Base-by-base conservation (phyloP, 2,797 vertebrate species). In the Sarcoramphus papa region DNA sequence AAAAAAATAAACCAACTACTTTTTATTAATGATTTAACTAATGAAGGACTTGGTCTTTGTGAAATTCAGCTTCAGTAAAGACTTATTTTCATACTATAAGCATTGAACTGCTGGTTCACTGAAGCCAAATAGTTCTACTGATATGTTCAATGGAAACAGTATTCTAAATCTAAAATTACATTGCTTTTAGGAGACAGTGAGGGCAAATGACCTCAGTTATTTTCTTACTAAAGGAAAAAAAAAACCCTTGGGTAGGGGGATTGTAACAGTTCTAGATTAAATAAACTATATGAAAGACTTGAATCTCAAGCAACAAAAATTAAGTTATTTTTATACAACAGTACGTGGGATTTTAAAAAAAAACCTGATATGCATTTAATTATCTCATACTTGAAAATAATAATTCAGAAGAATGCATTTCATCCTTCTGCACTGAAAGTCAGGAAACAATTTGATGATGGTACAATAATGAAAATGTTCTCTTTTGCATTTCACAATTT, bases 381-480 rank as follows among this genome's bases (percentile, higher is more conserved):
- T 59, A 81, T 57, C 11, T 80, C 40, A 60, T 33, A 78, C 27
- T 41, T n/a, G 16, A 75, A 85, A 79, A 88, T 6, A 85, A 59
- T 30, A 91, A 81, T 45, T 90, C 56, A 93, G 65, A 88, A 92
- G 54, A 85, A 87, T 5, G 65, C 30, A 79, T 83, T 93, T 97
- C 76, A 96, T 93, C 83, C 88, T 86, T 92, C 76, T 70, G 70
- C 28, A 80, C 60, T 27, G 24, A 31, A 92, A 97, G 87, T 96
- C 97, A 97, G 54, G 89, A 97, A 96, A 98, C 94, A 76, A 97
- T 93, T 95, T 94, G 96, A 85, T 97, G 96, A 97, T 82, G 65
- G 96, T 93, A 96, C 93, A 96, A 94, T 98, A 98, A 98, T 95
- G 92, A 98, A 96, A 95, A 90, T 97, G 85, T 96, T 98, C 98